Evolutionary conservation across 2,888 invertebrate species (phyloP).

Genomic region (Chesias legatella): DNA sequence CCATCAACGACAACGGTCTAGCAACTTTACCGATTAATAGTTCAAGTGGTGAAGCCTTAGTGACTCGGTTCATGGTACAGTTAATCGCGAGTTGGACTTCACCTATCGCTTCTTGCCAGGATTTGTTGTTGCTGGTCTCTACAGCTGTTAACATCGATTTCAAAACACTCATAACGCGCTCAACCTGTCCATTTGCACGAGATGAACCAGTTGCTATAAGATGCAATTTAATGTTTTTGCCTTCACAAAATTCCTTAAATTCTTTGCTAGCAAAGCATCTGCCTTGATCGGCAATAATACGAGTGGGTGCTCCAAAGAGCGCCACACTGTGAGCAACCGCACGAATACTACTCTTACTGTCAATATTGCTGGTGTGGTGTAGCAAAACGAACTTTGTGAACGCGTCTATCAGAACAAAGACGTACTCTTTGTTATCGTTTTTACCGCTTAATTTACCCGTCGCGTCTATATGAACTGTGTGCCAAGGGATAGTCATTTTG

Average conservation of each 20-base stretch:
- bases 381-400: conserved; percentile 6
- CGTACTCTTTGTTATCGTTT: conserved; percentile 5
- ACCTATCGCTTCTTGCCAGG: neutral
- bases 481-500: conserved; percentile 27
- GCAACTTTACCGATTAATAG: neutral
- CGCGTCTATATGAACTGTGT: conserved; percentile 19
- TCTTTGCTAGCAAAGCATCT: conserved; percentile 24
- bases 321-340: neutral
- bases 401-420: conserved; percentile 1
- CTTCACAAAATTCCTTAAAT: conserved; percentile 20
- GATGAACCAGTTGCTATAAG: conserved; percentile 26
- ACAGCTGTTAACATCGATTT: conserved; percentile 9
- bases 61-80: conserved; percentile 5
- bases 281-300: conserved; percentile 9
- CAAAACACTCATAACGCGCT: conserved; percentile 20
- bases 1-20: neutral
- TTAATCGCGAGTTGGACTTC: conserved; percentile 3
- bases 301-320: neutral
- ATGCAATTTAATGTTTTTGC: conserved; percentile 24
- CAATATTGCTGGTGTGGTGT: neutral
- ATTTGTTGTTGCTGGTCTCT: neutral
- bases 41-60: conserved; percentile 5
- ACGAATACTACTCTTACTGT: neutral
- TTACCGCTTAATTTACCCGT: conserved; percentile 3
- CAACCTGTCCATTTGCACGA: conserved; percentile 31